Conservation (phyloP, 2,888 invertebrate species). For the Archips crataeganus region DNA sequence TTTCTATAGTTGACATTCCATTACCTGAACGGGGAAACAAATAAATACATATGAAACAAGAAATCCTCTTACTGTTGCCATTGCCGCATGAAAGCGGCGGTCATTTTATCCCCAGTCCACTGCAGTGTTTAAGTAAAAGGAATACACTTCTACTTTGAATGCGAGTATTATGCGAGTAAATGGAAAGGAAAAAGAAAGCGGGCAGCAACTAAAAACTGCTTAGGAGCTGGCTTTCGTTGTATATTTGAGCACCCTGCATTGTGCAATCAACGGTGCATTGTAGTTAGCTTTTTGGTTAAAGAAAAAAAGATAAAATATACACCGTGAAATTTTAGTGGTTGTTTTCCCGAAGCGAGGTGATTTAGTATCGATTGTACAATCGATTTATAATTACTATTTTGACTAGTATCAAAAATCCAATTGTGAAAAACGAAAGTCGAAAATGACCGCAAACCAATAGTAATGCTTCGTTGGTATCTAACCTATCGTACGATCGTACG, state of each 20-base stretch:
- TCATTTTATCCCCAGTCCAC: slow-evolving; percentile 38
- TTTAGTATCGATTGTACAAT: too few species aligned
- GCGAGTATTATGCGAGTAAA: slow-evolving; percentile 54
- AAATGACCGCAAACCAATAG: too few species aligned
- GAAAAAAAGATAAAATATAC: too few species aligned
- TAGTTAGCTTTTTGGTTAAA: slow-evolving; percentile 36
- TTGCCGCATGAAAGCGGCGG: slow-evolving; percentile 40
- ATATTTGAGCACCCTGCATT: slow-evolving; percentile 48
- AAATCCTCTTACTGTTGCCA: slow-evolving; percentile 32
- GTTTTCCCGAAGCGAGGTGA: too few species aligned
- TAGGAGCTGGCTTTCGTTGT: slow-evolving; percentile 47
- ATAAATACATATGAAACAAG: slow-evolving; percentile 37
- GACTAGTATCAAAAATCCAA: too few species aligned
- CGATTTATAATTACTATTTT: too few species aligned
- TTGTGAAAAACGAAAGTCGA: too few species aligned
- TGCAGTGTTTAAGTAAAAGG: slow-evolving; percentile 45
- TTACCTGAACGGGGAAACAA: slow-evolving; percentile 39
- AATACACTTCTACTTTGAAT: slow-evolving; percentile 51
- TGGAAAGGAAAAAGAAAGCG: slow-evolving; percentile 53
- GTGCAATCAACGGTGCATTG: slow-evolving; percentile 41
- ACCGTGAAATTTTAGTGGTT: too few species aligned
- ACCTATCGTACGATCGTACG: too few species aligned
- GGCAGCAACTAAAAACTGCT: slow-evolving; percentile 54
- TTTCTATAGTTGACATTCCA: slow-evolving; percentile 52
- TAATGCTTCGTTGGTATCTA: too few species aligned